Evolutionary conservation across 2,113 vertebrate species (phyloP), one percentile per base, ranked within the genome.

Genomic region (Panthera uncia): DNA sequence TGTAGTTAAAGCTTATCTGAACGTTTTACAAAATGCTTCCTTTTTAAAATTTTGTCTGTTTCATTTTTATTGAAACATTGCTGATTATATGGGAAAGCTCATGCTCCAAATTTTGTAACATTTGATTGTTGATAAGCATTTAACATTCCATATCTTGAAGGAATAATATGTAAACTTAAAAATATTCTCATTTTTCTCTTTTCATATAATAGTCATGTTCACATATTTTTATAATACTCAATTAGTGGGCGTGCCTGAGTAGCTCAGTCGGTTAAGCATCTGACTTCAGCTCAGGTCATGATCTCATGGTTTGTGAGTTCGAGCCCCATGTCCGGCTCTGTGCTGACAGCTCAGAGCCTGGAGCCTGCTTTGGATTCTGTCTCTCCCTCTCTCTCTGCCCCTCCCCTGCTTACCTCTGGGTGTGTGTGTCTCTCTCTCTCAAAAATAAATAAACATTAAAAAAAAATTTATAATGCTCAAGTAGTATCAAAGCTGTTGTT

Each of bases 131-230:
- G 41, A 80, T 38, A 19, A 66, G 12, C 29, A 89, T 41, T 61
- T 57, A 93, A 33, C 4, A 16, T 65, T 86, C 45, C 36, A 14
- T 90, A 83, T 8, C 25, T 92, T 93, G 13, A 15, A 36, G 33
- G 1, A 91, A 36, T 81, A 88, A 91, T 55, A 76, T 31, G 8
- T 84, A 81, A 91, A 85, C 11, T 38, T 96, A 50, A 61, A 79
- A 89, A 7, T 52, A 85, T 79, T 93, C 91, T 95, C 9, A 63
- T 94, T 83, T 96, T 92, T 93, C 15, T 94, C 31, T 55, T 76
- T 76, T 94, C 23, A 63, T 48, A 3, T 86, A 52, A 29, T 93
- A 97, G 41, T 84, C 45, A 36, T 76, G 9, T 69, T 74, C 65
- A 83, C 14, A 45, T 84, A 23, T 81, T 94, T 94, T 80, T 89